Base-by-base conservation (phyloP, 2,888 invertebrate genomes). In the Athalia circularis region DNA sequence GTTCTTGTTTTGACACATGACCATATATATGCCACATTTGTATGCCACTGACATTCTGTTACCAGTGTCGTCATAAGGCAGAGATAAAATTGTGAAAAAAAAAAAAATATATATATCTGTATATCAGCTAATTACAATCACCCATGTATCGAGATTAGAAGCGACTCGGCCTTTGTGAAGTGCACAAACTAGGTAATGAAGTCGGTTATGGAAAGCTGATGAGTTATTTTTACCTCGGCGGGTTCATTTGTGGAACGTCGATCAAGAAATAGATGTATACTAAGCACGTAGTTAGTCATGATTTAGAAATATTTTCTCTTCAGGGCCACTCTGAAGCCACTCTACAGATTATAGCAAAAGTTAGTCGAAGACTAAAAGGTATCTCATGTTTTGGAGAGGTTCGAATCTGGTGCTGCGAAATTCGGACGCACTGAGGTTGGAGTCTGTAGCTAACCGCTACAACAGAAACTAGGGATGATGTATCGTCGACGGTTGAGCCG, bases 1-100 rank as follows among this genome's bases (percentile, higher is more conserved):
- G 52, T 54, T 50, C 68, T 68, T 68, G 68, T 68, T 68, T 68
- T 68, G 68, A 68, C 68, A 68, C 52, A 11, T 52, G 29, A 68
- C 54, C 11, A 68, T 68, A 54, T 68, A 68, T 68, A 52, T 29
- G 54, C 8, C 54, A 54, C 52, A 11, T 68, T 52, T 68, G n/a
- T 68, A 65, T 15, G 48, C 65, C 3, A 29, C 65, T 13, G 29
- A 65, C 15, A 47, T 67, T 67, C 50, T 50, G 48, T 11, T 9
- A 67, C 13, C 5, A 43, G 15, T n/a, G 7, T 68, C 47, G 15
- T 11, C 54, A 43, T 29, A 52, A 52, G 50, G 67, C 50, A 4
- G 9, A n/a, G 50, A n/a, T 5, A 29, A 68, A 68, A 9, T 54
- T 52, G 29, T n/a, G 3, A 43, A 13, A 7, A n/a, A 52, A 9